Conservation (phyloP, 1,140 invertebrate genomes). For the Spodoptera frugiperda region DNA sequence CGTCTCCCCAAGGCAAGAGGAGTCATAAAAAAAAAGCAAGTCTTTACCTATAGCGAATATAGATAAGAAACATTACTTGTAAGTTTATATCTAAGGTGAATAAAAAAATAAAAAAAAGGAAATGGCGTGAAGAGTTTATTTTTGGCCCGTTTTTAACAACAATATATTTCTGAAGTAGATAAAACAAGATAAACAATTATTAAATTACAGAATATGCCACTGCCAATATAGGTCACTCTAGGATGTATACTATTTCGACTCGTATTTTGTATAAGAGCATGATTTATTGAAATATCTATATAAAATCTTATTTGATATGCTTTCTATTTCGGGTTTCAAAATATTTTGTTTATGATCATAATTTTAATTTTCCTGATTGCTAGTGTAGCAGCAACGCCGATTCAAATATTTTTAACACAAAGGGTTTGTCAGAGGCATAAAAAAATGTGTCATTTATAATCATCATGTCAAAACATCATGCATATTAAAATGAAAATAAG, state of each 20-base stretch:
- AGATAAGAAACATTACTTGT: no score
- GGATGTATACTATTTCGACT: slow-evolving; percentile 30
- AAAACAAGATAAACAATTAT: slow-evolving; percentile 59
- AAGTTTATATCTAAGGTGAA: no score
- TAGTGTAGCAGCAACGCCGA: background rate
- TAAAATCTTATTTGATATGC: slow-evolving; percentile 72
- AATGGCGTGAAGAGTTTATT: slow-evolving; percentile 82
- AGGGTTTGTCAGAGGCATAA: background rate
- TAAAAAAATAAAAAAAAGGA: slow-evolving; percentile 48
- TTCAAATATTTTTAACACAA: background rate
- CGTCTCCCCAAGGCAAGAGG: no score
- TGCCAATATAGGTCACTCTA: slow-evolving; percentile 42
- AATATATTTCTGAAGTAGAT: slow-evolving; percentile 67
- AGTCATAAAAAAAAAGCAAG: no score
- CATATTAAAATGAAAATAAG: slow-evolving; percentile 16
- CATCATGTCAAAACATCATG: background rate
- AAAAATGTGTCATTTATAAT: no score
- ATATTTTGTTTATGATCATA: slow-evolving; percentile 17
- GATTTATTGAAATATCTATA: slow-evolving; percentile 65
- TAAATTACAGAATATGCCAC: slow-evolving; percentile 47
- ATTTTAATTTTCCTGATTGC: background rate
- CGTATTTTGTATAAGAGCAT: slow-evolving; percentile 61
- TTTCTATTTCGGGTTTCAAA: slow-evolving; percentile 52
- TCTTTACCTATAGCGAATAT: no score
- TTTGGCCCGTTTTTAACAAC: slow-evolving; percentile 73